Evolutionary conservation across 2,888 invertebrate species (phyloP).

Genomic region (Autographa gamma): DNA sequence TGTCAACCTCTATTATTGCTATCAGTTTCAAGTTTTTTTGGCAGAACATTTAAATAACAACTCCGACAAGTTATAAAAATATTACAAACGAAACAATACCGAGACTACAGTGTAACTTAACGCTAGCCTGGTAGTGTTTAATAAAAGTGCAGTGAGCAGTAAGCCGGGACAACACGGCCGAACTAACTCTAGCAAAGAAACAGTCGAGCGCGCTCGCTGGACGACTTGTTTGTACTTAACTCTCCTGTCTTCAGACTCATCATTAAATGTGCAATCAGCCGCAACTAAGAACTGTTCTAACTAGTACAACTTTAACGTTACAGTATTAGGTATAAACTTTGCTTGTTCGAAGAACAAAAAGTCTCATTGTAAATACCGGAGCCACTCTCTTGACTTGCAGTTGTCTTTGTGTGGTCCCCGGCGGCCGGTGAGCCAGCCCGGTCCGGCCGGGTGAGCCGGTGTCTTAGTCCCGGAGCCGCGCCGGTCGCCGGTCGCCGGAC

Average conservation of each 20-base stretch:
- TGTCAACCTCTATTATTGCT: background rate
- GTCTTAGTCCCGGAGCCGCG: background rate
- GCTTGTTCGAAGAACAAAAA: background rate
- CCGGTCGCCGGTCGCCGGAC: background rate
- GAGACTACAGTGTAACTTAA: conserved; percentile 8
- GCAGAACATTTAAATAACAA: background rate
- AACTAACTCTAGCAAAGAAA: background rate
- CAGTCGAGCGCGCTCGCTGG: conserved; percentile 1
- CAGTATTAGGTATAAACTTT: background rate
- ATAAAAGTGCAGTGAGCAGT: background rate
- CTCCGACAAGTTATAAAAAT: background rate
- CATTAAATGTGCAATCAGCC: background rate
- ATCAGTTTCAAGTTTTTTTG: background rate
- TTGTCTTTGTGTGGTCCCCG: background rate
- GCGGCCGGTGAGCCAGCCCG: background rate
- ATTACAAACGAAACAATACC: background rate
- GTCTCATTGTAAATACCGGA: background rate
- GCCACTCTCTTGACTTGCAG: background rate
- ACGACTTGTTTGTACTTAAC: background rate
- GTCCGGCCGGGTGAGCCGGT: background rate
- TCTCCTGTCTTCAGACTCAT: conserved; percentile 4
- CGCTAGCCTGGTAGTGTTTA: background rate
- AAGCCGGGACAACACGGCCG: background rate
- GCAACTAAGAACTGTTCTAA: background rate
- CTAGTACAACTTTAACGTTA: background rate